Percentiles rank a stretch among this genome's conserved stretches.
These are phyloP conservation scores for Morpho helenor DNA, from an alignment of 2,888 invertebrate genomes.

Conservation along the genomic window DNA sequence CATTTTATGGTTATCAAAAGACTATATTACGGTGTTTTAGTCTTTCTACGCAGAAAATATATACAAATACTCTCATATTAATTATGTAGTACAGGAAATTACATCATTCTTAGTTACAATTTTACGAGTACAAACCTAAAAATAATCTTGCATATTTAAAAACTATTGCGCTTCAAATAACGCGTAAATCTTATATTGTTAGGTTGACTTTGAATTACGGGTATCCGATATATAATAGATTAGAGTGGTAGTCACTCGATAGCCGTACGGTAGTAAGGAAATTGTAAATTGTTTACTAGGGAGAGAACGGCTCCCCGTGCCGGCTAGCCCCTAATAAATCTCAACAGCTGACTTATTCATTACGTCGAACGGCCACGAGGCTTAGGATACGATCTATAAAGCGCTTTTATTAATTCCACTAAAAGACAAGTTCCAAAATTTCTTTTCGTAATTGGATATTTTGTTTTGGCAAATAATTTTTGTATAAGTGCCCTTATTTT, in stretches of 20 bases:
- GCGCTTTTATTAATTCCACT: conserved; percentile 4
- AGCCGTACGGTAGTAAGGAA: background rate
- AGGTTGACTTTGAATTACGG: too few relatives aligned
- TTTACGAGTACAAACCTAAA: too few relatives aligned
- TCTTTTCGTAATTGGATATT: too few relatives aligned
- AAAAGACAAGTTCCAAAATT: conserved; percentile 5
- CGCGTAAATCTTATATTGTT: too few relatives aligned
- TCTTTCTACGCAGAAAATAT: too few relatives aligned
- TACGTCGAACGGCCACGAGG: conserved; percentile 11
- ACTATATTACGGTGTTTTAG: too few relatives aligned
- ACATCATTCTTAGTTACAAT: too few relatives aligned
- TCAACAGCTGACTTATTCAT: conserved; percentile 21
- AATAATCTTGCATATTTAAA: too few relatives aligned
- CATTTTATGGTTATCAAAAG: too few relatives aligned
- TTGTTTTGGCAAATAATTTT: background rate
- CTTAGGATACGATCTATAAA: conserved; percentile 10
- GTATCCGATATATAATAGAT: background rate
- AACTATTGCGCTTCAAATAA: too few relatives aligned
- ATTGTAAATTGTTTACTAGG: conserved; percentile 18
- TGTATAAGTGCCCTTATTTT: background rate
- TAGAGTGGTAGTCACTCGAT: background rate
- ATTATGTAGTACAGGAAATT: too few relatives aligned
- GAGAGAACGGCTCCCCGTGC: conserved; percentile 3
- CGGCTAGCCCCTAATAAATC: conserved; percentile 20
- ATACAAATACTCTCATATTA: too few relatives aligned